Evolutionary conservation across 1,140 invertebrate species (phyloP).

Genomic region (Patella vulgata): DNA sequence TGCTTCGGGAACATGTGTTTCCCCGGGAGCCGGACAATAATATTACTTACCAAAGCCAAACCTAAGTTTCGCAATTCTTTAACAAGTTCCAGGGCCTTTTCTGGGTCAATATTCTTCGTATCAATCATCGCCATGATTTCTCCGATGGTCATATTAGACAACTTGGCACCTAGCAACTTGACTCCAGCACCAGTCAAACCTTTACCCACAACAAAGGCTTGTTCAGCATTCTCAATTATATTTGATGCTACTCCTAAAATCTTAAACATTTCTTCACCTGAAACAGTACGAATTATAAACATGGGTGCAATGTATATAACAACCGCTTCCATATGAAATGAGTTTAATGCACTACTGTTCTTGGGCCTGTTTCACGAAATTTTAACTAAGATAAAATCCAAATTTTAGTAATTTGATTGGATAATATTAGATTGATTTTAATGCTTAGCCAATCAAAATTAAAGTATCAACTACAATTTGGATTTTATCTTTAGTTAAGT

Average conservation of each 20-base stretch:
- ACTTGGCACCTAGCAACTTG: conserved; percentile 37
- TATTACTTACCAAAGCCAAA: conserved; percentile 31
- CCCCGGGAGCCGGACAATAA: neutral
- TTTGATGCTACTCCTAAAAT: conserved; percentile 26
- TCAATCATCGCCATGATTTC: conserved; percentile 43
- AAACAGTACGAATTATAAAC: conserved; percentile 1
- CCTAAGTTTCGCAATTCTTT: conserved; percentile 43
- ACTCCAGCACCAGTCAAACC: conserved; percentile 39
- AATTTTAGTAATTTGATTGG: too few species aligned
- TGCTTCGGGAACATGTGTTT: too few species aligned
- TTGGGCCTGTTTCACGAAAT: too few species aligned
- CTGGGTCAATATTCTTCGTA: conserved; percentile 44
- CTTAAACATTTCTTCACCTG: conserved; percentile 27
- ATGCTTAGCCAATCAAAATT: too few species aligned
- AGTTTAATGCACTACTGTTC: conserved; percentile 3
- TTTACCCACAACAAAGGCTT: conserved; percentile 39
- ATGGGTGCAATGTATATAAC: conserved; percentile 17
- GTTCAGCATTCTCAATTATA: conserved; percentile 27
- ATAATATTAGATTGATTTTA: too few species aligned
- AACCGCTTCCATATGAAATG: too few species aligned
- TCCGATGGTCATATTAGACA: conserved; percentile 51
- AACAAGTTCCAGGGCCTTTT: conserved; percentile 29
- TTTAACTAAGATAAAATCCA: too few species aligned
- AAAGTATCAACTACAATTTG: too few species aligned
- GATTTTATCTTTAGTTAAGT: conserved; percentile 7